These are phyloP conservation scores for Sphaerophoria rueppellii DNA, from an alignment of 2,888 invertebrate species.

Conservation along the genomic window DNA sequence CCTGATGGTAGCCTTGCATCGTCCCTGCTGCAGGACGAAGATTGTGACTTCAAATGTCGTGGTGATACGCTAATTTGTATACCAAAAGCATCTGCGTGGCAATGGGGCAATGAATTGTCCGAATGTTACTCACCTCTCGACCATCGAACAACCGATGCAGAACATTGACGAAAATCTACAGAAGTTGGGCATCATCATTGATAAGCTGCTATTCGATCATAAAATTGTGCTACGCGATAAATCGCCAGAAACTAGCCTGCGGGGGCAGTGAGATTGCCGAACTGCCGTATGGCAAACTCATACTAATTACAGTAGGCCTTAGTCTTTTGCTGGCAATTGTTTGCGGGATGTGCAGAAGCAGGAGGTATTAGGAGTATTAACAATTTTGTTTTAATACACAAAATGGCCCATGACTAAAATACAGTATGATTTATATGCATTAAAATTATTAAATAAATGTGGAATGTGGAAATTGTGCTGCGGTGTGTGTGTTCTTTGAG, in stretches of 20 bases:
- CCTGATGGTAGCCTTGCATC: no score
- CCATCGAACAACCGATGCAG: constrained; percentile 83
- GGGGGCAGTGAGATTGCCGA: constrained; percentile 82
- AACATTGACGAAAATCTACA: constrained; percentile 85
- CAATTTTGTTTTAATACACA: neutral
- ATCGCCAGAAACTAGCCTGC: constrained; percentile 88
- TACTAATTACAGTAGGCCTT: constrained; percentile 79
- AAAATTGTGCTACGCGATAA: constrained; percentile 87
- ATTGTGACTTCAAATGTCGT: constrained; percentile 93
- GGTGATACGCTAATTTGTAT: constrained; percentile 92
- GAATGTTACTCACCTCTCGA: constrained; percentile 84
- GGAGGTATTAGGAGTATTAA: constrained; percentile 42
- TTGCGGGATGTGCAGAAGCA: constrained; percentile 79
- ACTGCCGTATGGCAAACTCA: constrained; percentile 79
- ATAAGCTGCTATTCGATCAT: constrained; percentile 82
- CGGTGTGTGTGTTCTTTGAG: constrained; percentile 50
- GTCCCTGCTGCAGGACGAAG: constrained; percentile 87
- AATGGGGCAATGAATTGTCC: constrained; percentile 95
- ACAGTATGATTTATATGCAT: constrained; percentile 40
- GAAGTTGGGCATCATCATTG: constrained; percentile 84
- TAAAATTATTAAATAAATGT: constrained; percentile 34
- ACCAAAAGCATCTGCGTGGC: constrained; percentile 91
- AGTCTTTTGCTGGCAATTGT: constrained; percentile 79
- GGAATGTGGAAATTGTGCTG: constrained; percentile 53
- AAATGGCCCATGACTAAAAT: constrained; percentile 7